These are phyloP conservation scores for Penaeus monodon DNA, from an alignment of 2,888 invertebrate species.

Conservation along the genomic window DNA sequence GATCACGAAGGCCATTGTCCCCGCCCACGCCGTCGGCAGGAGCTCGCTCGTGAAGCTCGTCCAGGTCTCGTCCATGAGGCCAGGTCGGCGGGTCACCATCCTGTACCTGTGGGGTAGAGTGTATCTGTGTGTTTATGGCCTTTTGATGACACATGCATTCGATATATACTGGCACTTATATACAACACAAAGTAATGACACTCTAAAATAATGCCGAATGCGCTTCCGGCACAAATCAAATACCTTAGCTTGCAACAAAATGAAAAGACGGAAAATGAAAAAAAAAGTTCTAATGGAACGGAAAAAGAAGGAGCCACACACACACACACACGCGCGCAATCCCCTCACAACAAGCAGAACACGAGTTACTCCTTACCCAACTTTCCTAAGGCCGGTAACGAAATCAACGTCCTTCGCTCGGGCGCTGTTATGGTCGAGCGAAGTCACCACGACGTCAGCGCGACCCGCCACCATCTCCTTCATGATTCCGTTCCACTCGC, in stretches of 20 bases:
- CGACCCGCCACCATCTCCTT: conserved; percentile 32
- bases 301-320: too few relatives aligned
- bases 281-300: too few relatives aligned
- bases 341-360: background rate
- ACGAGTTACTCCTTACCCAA: conserved; percentile 24
- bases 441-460: conserved; percentile 55
- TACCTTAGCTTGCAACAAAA: too few relatives aligned
- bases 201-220: too few relatives aligned
- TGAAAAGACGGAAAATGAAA: too few relatives aligned
- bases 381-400: conserved; percentile 30
- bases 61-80: conserved; percentile 62
- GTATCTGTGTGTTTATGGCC: too few relatives aligned
- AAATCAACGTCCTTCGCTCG: conserved; percentile 44
- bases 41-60: conserved; percentile 63
- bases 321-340: too few relatives aligned
- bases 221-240: too few relatives aligned
- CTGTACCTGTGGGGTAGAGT: conserved; percentile 34
- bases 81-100: conserved; percentile 44
- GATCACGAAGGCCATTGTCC: conserved; percentile 45
- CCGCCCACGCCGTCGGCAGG: conserved; percentile 50
- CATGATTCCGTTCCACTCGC: conserved; percentile 49
- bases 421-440: conserved; percentile 59
- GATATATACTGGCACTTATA: too few relatives aligned
- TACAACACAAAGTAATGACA: too few relatives aligned
- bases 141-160: too few relatives aligned